A percentile compares a stretch with the other conserved stretches of the same genome.
Evolutionary conservation across 2,797 vertebrate genomes (phyloP).

Genomic region (Novumbra hubbsi): DNA sequence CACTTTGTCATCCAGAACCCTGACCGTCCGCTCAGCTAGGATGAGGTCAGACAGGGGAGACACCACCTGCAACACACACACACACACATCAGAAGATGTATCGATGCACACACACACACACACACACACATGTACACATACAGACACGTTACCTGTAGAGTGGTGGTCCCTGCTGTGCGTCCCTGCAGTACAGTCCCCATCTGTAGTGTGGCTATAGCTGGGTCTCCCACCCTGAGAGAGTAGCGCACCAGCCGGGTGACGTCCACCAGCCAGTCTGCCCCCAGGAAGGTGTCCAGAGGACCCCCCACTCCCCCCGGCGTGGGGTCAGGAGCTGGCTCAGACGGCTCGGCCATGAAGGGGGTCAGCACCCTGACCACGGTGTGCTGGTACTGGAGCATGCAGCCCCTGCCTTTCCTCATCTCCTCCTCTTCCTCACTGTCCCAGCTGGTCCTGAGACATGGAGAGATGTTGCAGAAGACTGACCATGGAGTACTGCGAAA

Average conservation of each 20-base stretch:
- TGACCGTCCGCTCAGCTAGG: constrained; percentile 84
- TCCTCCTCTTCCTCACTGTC: constrained; percentile 94
- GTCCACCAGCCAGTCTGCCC: constrained; percentile 91
- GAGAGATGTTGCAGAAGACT: neutral
- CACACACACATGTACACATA: neutral
- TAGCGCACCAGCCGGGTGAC: constrained; percentile 83
- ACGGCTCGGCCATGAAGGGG: constrained; percentile 63
- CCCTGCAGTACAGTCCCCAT: constrained; percentile 81
- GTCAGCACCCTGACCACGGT: constrained; percentile 84
- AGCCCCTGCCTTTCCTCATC: constrained; percentile 84
- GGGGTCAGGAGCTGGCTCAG: constrained; percentile 38
- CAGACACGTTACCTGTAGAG: constrained; percentile 78
- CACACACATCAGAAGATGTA: constrained; percentile 4
- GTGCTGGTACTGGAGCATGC: constrained; percentile 90
- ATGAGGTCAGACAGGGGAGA: constrained; percentile 84
- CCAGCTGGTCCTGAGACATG: constrained; percentile 73
- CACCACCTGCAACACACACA: constrained; percentile 74
- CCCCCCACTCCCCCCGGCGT: constrained; percentile 45
- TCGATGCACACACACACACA: neutral
- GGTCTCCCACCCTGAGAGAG: constrained; percentile 84
- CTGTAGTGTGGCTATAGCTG: constrained; percentile 78
- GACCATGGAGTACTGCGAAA: neutral
- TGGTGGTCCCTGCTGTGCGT: constrained; percentile 84
- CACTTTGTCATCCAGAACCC: constrained; percentile 89
- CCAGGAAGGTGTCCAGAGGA: constrained; percentile 78